Evolutionary conservation across 2,113 vertebrate species (phyloP).

Genomic region (Pogona vitticeps): DNA sequence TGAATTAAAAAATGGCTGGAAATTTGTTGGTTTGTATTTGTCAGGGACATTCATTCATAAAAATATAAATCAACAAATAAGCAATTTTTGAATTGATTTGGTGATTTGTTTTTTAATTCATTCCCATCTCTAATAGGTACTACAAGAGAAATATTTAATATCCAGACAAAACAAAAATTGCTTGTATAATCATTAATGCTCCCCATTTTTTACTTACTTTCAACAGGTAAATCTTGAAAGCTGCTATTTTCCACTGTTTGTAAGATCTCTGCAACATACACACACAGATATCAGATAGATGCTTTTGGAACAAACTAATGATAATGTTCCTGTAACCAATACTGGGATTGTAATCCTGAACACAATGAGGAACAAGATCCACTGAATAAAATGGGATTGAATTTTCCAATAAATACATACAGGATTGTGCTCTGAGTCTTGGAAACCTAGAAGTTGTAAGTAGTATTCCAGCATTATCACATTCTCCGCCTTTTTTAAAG

Average conservation of each 20-base stretch:
- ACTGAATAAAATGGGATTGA: neutral
- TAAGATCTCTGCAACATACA: slow-evolving; percentile 80
- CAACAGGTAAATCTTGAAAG: slow-evolving; percentile 77
- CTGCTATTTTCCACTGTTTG: slow-evolving; percentile 77
- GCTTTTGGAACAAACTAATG: neutral
- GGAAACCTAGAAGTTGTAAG: neutral
- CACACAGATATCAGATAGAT: neutral
- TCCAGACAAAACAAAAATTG: neutral
- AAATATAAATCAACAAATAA: too few species aligned
- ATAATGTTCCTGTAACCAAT: neutral
- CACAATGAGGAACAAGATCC: neutral
- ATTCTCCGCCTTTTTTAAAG: too few species aligned
- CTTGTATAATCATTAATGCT: neutral
- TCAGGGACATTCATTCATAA: too few species aligned
- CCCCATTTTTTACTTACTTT: slow-evolving; percentile 79
- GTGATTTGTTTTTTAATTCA: too few species aligned
- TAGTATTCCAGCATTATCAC: neutral
- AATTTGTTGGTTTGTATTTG: too few species aligned
- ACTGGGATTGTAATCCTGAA: neutral
- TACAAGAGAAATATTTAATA: neutral
- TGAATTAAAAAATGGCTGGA: too few species aligned
- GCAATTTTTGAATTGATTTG: too few species aligned
- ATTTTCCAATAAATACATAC: neutral
- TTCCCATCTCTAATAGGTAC: neutral
- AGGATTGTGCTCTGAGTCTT: neutral